A percentile compares a stretch with the other conserved stretches of the same genome.
Conservation (phyloP, 2,113 vertebrate genomes). For the Odontophorus gujanensis region DNA sequence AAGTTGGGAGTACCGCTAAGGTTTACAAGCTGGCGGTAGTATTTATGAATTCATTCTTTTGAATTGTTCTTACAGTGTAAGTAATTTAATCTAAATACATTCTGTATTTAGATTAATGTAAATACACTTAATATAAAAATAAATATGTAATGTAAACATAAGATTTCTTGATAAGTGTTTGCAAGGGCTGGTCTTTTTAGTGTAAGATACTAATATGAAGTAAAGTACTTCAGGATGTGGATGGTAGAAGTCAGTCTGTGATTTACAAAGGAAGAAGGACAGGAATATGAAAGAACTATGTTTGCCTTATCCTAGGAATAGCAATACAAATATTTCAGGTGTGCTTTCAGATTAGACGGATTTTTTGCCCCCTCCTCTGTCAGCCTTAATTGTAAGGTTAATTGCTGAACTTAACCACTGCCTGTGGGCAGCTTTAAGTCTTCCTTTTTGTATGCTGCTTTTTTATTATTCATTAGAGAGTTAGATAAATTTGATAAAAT, state of each 20-base stretch:
- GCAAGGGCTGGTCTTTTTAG: not conserved
- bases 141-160: not conserved
- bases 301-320: not conserved
- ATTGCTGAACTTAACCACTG: slow-evolving; percentile 18
- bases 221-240: not conserved
- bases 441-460: not conserved
- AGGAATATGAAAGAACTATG: not conserved
- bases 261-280: not conserved
- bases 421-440: slow-evolving; percentile 27
- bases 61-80: not conserved
- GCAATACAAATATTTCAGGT: not conserved
- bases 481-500: not conserved
- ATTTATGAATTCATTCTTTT: not conserved
- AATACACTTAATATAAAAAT: not conserved
- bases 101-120: not conserved
- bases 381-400: slow-evolving; percentile 45
- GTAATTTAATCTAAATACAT: slow-evolving; percentile 4
- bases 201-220: not conserved
- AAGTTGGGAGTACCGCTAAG: not conserved
- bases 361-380: not conserved
- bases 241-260: not conserved
- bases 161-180: slow-evolving; percentile 7
- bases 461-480: not conserved
- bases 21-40: not conserved
- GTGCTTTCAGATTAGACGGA: not conserved